Base-by-base conservation (phyloP, 2,888 invertebrate species). In the Epirrita christyi region DNA sequence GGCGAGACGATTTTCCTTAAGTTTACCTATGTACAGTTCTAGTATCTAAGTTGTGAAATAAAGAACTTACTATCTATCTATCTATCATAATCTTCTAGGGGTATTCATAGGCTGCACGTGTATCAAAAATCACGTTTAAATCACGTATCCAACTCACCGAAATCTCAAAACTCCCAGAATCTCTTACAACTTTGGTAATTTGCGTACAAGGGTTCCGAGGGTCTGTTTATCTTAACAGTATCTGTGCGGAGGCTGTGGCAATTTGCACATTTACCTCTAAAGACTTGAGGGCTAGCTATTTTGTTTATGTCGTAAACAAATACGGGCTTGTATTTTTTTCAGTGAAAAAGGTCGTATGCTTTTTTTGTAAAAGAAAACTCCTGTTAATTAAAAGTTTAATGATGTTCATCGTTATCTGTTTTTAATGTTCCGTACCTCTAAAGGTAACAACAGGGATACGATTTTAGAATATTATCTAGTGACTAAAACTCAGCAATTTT, bases 281-380 rank as follows among this genome's bases (percentile, higher is more conserved):
- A 32, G 32, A 32, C 4, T 9, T 32, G 32, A 7, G 32, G 28
- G 28, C 28, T 7, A 29, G 32, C 38, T 49, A 10, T n/a, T 32
- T 29, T 52, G 37, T 57, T 57, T 57, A 46, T 51, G 42, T 51
- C 46, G 9, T 47, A 47, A 57, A 52, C 38, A 47, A 57, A 52
- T 43, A 41, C 40, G 41, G 32, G 32, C 36, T 27, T 28, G 29
- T 41, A 48, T 37, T 7, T 34, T 34, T 15, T 41, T 49, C 36
- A 27, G 13, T 10, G 13, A 10, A 27, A 51, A 36, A 34, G 34
- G 21, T 42, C 42, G 34, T 5, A 4, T 44, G 8, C 43, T n/a
- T 51, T 43, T 43, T 51, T 43, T 11, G 21, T 21, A 10, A 36
- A 43, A 42, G 11, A 28, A 21, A 21, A 21, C 4, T 21, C 21